phyloP scores from a whole-genome alignment of 1,140 invertebrate genomes.

The Cryptotermes secundus region DNA sequence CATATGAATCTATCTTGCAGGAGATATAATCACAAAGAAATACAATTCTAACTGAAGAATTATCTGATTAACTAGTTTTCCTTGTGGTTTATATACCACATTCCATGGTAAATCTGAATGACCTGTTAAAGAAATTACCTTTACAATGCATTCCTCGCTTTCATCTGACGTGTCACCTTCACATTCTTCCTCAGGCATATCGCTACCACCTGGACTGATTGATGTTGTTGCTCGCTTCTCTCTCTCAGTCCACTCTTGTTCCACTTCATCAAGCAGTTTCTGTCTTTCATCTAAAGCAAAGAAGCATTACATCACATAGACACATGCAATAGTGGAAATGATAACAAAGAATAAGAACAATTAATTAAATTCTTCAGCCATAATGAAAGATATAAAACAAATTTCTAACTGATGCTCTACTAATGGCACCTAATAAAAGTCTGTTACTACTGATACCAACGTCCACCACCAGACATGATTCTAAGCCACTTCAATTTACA shows the following conservation, averaged over 20 bases:
- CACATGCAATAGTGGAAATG: not conserved
- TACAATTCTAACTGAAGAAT: too few species aligned
- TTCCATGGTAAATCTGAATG: too few species aligned
- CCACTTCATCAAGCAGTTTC: conserved; percentile 72
- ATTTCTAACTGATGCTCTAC: conserved; percentile 31
- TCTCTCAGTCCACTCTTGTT: conserved; percentile 69
- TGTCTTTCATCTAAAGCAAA: conserved; percentile 62
- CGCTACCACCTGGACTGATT: conserved; percentile 45
- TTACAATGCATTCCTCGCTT: conserved; percentile 78
- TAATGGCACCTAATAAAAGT: not conserved
- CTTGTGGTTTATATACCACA: too few species aligned
- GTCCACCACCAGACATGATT: not conserved
- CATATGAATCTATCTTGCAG: not conserved
- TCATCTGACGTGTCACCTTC: conserved; percentile 61
- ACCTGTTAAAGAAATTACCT: conserved; percentile 49
- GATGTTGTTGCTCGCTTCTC: conserved; percentile 46
- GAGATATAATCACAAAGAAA: too few species aligned
- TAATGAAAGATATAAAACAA: not conserved
- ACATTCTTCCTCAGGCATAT: conserved; percentile 58
- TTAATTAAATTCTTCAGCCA: not conserved
- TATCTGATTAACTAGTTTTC: too few species aligned
- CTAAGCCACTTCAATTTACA: too few species aligned
- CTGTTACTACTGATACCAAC: conserved; percentile 32
- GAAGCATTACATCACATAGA: not conserved
- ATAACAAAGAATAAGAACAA: not conserved